A percentile compares a stretch with the other conserved stretches of the same genome.
Evolutionary conservation across 1,140 invertebrate genomes (phyloP).

Genomic region (Caenorhabditis remanei): DNA sequence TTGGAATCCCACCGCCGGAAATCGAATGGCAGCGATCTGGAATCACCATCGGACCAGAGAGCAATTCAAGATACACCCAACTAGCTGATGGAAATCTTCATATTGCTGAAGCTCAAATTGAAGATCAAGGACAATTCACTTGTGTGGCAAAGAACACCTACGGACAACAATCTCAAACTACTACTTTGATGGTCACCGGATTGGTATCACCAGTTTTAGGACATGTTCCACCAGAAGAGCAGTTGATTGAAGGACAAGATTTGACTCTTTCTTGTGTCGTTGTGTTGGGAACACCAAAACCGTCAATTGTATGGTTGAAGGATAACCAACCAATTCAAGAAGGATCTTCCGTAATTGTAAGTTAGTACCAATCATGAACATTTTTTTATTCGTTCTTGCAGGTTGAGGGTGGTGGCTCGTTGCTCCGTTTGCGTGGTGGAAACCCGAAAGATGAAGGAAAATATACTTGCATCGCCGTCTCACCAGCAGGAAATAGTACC

Average conservation of each 20-base stretch:
- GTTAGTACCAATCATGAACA: neutral
- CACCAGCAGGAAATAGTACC: conserved; percentile 79
- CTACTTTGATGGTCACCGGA: conserved; percentile 79
- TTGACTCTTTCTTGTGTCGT: conserved; percentile 78
- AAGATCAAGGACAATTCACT: conserved; percentile 77
- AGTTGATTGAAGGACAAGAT: conserved; percentile 75
- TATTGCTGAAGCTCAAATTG: conserved; percentile 72
- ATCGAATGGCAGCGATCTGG: conserved; percentile 77
- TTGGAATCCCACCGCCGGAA: conserved; percentile 76
- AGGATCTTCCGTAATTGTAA: conserved; percentile 56
- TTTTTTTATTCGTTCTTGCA: conserved; percentile 57
- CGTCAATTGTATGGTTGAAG: conserved; percentile 79
- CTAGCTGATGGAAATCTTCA: conserved; percentile 72
- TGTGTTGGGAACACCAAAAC: conserved; percentile 79
- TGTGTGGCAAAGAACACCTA: conserved; percentile 80
- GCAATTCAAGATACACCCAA: conserved; percentile 70
- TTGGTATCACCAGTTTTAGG: conserved; percentile 77
- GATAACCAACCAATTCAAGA: conserved; percentile 72
- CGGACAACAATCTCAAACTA: conserved; percentile 78
- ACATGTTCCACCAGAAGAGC: conserved; percentile 72
- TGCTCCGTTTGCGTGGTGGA: conserved; percentile 70
- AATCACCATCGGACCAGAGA: conserved; percentile 68
- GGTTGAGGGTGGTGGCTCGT: conserved; percentile 71
- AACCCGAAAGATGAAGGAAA: conserved; percentile 77
- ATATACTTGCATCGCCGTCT: conserved; percentile 79